Percentiles rank a stretch among this genome's conserved stretches.
Conservation (phyloP, 2,113 vertebrate species). For the Plecotus auritus region DNA sequence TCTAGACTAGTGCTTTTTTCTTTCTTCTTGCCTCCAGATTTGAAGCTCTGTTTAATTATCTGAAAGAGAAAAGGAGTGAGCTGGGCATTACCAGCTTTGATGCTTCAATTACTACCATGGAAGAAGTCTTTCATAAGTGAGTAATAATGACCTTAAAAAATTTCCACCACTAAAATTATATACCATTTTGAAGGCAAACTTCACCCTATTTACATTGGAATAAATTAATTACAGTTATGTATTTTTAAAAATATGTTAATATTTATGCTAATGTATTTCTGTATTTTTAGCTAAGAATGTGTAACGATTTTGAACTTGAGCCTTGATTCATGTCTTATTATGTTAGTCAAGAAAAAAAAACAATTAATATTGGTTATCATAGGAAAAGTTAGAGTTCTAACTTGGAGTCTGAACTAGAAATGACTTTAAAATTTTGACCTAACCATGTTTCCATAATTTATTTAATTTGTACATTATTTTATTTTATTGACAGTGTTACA, state of each 20-base stretch:
- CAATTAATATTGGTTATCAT: background rate
- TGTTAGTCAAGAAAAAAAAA: background rate
- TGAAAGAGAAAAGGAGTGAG: constrained; percentile 89
- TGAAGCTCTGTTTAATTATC: constrained; percentile 90
- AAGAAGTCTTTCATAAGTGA: constrained; percentile 95
- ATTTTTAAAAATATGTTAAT: background rate
- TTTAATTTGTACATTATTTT: background rate
- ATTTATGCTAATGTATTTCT: background rate
- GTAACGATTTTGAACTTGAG: background rate
- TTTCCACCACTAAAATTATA: background rate
- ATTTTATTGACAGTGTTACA: background rate
- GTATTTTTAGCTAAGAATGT: background rate
- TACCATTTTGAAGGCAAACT: background rate
- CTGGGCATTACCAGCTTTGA: constrained; percentile 93
- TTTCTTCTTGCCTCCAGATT: constrained; percentile 80
- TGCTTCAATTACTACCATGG: constrained; percentile 94
- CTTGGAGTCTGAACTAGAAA: background rate
- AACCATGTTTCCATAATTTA: background rate
- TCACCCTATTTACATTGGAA: background rate
- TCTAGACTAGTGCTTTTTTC: background rate
- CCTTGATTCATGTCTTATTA: background rate
- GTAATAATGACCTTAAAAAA: constrained; percentile 15
- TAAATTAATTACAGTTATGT: background rate
- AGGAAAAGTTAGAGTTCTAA: background rate
- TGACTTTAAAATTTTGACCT: background rate